These are phyloP conservation scores for Onychomys torridus DNA, from an alignment of 2,797 vertebrate species.

Conservation along the genomic window DNA sequence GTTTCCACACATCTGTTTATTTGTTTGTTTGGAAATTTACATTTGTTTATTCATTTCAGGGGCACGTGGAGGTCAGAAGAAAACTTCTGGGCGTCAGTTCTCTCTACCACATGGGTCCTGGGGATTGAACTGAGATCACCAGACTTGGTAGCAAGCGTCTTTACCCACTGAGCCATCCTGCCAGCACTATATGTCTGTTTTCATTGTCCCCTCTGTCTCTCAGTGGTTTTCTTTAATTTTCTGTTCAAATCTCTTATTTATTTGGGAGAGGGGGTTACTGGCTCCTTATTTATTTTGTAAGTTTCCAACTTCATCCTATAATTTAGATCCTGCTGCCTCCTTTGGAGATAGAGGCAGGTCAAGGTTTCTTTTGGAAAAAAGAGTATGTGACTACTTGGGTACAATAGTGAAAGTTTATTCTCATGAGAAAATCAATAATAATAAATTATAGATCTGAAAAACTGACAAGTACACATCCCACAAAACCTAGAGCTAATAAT, in stretches of 20 bases:
- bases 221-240: constrained; percentile 35
- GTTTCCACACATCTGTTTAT: not conserved
- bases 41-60: not conserved
- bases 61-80: not conserved
- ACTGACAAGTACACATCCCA: not conserved
- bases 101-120: not conserved
- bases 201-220: not conserved
- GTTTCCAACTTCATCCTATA: constrained; percentile 42
- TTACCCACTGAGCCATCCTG: not conserved
- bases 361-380: constrained; percentile 54
- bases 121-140: not conserved
- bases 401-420: constrained; percentile 33
- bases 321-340: constrained; percentile 29
- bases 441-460: not conserved
- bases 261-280: not conserved
- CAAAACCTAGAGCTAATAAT: constrained; percentile 36
- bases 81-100: not conserved
- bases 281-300: constrained; percentile 51
- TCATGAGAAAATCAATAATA: not conserved
- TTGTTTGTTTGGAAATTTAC: not conserved
- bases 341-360: constrained; percentile 19
- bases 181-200: not conserved
- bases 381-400: not conserved
- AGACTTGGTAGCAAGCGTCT: not conserved
- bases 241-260: not conserved